Evolutionary conservation across 2,888 invertebrate species (phyloP).

Genomic region (Saturnia pavonia): DNA sequence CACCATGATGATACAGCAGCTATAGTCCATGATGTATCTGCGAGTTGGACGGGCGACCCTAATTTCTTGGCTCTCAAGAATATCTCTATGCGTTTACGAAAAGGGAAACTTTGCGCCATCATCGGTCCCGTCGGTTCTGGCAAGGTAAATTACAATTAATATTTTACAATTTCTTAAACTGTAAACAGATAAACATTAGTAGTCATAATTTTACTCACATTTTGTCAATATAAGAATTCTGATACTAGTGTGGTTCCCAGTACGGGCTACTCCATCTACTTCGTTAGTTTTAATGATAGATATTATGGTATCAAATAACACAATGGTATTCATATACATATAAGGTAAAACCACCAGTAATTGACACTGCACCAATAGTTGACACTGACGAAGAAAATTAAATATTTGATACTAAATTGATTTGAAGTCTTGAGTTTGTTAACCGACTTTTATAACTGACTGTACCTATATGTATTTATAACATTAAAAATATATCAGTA

Average conservation of each 20-base stretch:
- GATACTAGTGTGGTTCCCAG: not conserved
- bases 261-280: no score
- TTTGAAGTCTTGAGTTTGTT: no score
- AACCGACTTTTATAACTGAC: no score
- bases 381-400: no score
- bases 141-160: conserved; percentile 75
- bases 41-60: conserved; percentile 79
- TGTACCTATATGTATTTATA: no score
- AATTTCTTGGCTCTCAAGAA: conserved; percentile 79
- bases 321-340: no score
- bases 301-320: no score
- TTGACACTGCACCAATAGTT: no score
- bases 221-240: not conserved
- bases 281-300: no score
- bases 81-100: conserved; percentile 76
- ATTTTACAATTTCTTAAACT: not conserved
- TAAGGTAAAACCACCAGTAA: no score
- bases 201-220: not conserved
- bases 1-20: conserved; percentile 57
- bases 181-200: not conserved
- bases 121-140: conserved; percentile 90
- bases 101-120: conserved; percentile 84
- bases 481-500: no score
- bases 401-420: no score
- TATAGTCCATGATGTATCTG: conserved; percentile 62